Evolutionary conservation across 1,140 invertebrate genomes (phyloP), one percentile per base, ranked within the genome.

Genomic region (Eueides isabella): DNA sequence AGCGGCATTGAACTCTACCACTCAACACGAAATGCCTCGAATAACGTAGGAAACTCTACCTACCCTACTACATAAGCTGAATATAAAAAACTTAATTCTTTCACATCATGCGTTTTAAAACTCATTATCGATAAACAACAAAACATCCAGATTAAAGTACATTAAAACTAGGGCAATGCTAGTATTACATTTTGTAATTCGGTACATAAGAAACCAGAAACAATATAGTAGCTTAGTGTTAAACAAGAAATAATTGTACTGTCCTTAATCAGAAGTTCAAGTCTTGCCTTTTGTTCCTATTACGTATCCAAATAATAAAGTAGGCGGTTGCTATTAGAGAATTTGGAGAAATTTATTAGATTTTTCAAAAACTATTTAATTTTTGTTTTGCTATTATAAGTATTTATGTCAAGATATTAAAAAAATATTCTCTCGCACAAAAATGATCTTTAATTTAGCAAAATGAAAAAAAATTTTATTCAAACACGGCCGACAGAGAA

Each of bases 231-330:
- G 67, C 62, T 77, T 78, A 68, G 44, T 35, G 63, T 68, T 71
- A 78, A 80, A 78, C 79, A 76, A 80, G 76, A 80, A 80, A 80
- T 72, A 80, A 78, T 77, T 75, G 75, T 68, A 68, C 77, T 44
- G 71, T 78, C 76, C 74, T 78, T 78, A 80, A 80, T 80, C 76
- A 78, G 71, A 69, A 80, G 74, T 71, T 72, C 64, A 70, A 29
- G 61, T 74, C 70, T 73, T 71, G 69, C 76, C 48, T 67, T 72
- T 74, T 30, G 23, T 11, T n/a, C n/a, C 19, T 67, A 82, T 84
- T 79, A 76, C 76, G 79, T 85, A 19, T 80, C 19, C 30, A n/a
- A 69, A 9, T n/a, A 2, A n/a, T 63, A 35, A 35, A n/a, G 29
- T 1, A 31, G 26, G 48, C 16, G 31, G 26, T 72, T 63, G 26